Base-by-base conservation (phyloP, 2,113 vertebrate species). In the Nerophis ophidion region DNA sequence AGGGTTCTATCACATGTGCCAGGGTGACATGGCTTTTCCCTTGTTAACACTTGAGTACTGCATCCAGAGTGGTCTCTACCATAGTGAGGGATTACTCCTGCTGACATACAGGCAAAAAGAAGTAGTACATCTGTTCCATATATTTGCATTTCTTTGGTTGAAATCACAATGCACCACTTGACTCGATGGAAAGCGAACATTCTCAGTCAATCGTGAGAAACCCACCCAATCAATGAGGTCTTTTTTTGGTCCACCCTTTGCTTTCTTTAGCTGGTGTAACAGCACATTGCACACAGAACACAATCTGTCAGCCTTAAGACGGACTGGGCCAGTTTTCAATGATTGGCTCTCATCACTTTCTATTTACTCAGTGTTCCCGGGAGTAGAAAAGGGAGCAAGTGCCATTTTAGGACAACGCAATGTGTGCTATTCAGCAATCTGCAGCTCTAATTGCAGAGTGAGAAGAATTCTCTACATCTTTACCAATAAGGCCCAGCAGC, bases 81-180 rank as follows among this genome's bases (percentile, higher is more conserved):
- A n/a, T 46, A 71, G 78, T 75, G 79, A 75, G 66, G 77, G 76
- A 88, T 85, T 84, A 77, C 65, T 75, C 53, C 81, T 63, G 60
- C 63, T 17, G 68, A 84, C 75, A 80, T 81, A 78, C 4, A 17
- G 47, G 60, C 35, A 76, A 80, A 72, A 72, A 79, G 60, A 68
- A 66, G 75, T 57, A 82, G 77, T 85, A 77, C 88, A 88, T 88
- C 83, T 89, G 86, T 79, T 86, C 75, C 68, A 60, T 74, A 79
- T 84, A 89, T 89, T 86, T 84, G 86, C 88, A 89, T 89, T 82
- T 89, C 85, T 89, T 87, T 88, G 74, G 79, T 75, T 46, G 67
- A 71, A 68, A 69, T 77, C 80, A 86, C 83, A 89, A 88, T 85
- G 77, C 75, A 69, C 63, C 84, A 89, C 87, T 89, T 87, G 82